phyloP scores from a whole-genome alignment of 2,113 vertebrate genomes.

The Vidua chalybeata region DNA sequence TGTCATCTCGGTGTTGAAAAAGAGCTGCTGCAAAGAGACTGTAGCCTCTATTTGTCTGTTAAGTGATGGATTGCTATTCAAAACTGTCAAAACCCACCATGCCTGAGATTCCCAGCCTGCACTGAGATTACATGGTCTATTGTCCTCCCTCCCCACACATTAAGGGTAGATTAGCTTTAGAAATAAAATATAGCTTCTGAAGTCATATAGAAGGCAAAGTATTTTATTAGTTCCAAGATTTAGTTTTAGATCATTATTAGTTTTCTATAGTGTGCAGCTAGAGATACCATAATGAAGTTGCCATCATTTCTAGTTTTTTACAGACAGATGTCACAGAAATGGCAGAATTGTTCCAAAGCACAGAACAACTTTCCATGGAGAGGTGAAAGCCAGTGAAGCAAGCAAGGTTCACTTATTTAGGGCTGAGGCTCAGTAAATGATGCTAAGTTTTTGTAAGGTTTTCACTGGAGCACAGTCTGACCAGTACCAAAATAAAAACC shows the following conservation, averaged over 20 bases:
- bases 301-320: background rate
- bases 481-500: background rate
- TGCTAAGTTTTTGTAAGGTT: background rate
- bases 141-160: background rate
- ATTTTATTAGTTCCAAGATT: background rate
- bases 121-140: background rate
- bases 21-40: background rate
- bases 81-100: slow-evolving; percentile 1
- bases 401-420: background rate
- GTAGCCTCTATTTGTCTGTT: background rate
- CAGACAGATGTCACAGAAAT: background rate
- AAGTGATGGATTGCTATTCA: slow-evolving; percentile 32
- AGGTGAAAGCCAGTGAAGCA: background rate
- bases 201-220: background rate
- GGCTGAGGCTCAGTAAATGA: background rate
- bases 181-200: slow-evolving; percentile 22
- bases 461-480: background rate
- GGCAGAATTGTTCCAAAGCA: background rate
- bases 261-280: background rate
- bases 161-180: background rate
- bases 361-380: background rate
- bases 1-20: background rate
- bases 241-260: background rate
- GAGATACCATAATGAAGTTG: background rate
- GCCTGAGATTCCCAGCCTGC: background rate